A percentile compares a stretch with the other conserved stretches of the same genome.
Evolutionary conservation across 2,888 invertebrate genomes (phyloP).

Genomic region (Lamellibrachia satsuma): DNA sequence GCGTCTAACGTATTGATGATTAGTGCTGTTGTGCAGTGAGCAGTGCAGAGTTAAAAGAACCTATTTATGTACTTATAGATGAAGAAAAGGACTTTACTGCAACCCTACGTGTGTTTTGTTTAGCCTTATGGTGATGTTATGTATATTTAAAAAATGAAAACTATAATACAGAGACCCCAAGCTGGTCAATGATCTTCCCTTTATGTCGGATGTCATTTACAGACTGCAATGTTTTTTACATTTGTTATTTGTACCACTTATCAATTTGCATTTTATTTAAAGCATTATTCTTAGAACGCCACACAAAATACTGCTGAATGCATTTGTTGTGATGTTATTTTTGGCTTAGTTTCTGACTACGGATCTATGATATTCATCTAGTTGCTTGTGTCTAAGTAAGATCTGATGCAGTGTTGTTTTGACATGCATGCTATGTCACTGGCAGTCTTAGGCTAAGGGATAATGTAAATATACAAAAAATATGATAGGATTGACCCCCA

Average conservation of each 20-base stretch:
- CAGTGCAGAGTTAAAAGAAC: background rate
- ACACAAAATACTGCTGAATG: background rate
- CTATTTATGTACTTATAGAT: background rate
- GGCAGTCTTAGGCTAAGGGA: too few species aligned
- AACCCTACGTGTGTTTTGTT: background rate
- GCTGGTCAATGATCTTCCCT: too few species aligned
- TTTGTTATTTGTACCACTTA: background rate
- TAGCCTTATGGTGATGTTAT: background rate
- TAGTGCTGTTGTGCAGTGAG: background rate
- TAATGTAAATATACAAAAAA: too few species aligned
- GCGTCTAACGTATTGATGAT: too few species aligned
- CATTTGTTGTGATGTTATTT: background rate
- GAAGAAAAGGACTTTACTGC: background rate
- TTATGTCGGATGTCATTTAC: background rate
- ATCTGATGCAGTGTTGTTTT: background rate
- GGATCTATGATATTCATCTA: background rate
- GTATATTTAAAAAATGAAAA: background rate
- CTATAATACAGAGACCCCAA: background rate
- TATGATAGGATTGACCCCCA: too few species aligned
- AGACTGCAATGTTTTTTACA: background rate
- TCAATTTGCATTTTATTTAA: too few species aligned
- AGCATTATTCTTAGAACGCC: background rate
- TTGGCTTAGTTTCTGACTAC: background rate
- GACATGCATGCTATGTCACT: background rate
- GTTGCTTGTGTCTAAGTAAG: background rate